Evolutionary conservation across 2,113 vertebrate genomes (phyloP).

Genomic region (Propithecus coquereli): DNA sequence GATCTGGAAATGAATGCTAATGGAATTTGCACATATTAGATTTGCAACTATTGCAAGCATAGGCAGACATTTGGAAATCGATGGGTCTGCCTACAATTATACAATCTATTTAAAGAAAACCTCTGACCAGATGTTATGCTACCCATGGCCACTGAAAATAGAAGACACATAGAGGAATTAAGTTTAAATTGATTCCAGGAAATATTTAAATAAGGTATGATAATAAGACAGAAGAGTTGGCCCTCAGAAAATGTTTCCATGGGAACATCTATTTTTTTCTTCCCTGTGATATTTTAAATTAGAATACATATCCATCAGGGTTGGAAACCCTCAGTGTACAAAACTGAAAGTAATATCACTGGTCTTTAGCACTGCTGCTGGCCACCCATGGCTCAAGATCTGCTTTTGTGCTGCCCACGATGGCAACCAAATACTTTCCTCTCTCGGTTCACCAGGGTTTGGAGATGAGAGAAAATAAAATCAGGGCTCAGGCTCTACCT

Average conservation of each 20-base stretch:
- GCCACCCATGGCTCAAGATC: not conserved
- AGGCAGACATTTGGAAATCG: not conserved
- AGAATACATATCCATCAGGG: constrained; percentile 50
- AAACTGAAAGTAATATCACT: not conserved
- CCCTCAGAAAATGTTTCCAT: constrained; percentile 57
- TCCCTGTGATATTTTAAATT: constrained; percentile 58
- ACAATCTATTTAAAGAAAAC: constrained; percentile 49
- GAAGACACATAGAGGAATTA: constrained; percentile 20
- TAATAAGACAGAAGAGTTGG: constrained; percentile 62
- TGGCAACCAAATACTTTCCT: not conserved
- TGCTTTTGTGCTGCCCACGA: not conserved
- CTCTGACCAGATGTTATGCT: constrained; percentile 28
- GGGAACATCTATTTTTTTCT: constrained; percentile 64
- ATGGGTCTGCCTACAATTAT: not conserved
- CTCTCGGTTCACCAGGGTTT: not conserved
- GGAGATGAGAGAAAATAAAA: not conserved
- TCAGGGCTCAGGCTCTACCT: not conserved
- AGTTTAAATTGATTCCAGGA: constrained; percentile 45
- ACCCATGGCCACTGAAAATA: not conserved
- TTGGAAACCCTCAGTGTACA: not conserved
- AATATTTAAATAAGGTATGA: constrained; percentile 69
- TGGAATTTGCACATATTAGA: not conserved
- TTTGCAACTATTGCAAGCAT: not conserved
- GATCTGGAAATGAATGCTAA: constrained; percentile 8
- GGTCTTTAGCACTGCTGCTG: not conserved